Evolutionary conservation across 2,113 vertebrate genomes (phyloP).

Genomic region (Gavia stellata): DNA sequence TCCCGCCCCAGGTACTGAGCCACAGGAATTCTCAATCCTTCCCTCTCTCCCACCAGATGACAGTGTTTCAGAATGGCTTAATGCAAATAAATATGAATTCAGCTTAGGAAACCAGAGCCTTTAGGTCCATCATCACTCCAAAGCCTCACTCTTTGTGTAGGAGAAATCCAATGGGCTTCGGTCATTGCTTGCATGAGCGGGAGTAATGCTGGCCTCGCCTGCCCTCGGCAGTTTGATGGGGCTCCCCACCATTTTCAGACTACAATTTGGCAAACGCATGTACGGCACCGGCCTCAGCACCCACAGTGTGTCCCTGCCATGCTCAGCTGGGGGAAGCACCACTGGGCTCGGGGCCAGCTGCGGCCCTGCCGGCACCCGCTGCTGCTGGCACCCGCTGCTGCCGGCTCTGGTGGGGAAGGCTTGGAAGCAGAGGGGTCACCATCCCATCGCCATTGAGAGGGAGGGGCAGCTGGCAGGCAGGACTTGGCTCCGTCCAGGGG

Average conservation of each 20-base stretch:
- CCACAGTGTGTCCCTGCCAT: accelerated
- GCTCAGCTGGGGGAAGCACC: not conserved
- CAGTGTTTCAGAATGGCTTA: not conserved
- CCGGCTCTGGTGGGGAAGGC: not conserved
- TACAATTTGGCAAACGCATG: accelerated
- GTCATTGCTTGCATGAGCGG: accelerated
- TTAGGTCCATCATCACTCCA: not conserved
- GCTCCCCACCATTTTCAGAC: not conserved
- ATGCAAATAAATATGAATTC: not conserved
- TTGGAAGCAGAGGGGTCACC: not conserved
- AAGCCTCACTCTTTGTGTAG: not conserved
- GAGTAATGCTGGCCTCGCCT: accelerated
- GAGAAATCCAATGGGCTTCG: not conserved
- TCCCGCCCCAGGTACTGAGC: not conserved
- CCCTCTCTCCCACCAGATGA: not conserved
- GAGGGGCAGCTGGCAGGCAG: not conserved
- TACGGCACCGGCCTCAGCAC: accelerated
- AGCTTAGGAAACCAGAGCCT: not conserved
- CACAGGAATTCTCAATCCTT: not conserved
- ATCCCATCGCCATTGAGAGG: not conserved
- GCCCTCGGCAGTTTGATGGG: not conserved
- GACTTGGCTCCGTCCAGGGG: not conserved
- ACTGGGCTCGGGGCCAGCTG: not conserved
- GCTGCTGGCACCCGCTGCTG: not conserved
- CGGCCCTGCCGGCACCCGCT: accelerated